Base-by-base conservation (phyloP, 2,888 invertebrate species). In the Sesia bembeciformis region DNA sequence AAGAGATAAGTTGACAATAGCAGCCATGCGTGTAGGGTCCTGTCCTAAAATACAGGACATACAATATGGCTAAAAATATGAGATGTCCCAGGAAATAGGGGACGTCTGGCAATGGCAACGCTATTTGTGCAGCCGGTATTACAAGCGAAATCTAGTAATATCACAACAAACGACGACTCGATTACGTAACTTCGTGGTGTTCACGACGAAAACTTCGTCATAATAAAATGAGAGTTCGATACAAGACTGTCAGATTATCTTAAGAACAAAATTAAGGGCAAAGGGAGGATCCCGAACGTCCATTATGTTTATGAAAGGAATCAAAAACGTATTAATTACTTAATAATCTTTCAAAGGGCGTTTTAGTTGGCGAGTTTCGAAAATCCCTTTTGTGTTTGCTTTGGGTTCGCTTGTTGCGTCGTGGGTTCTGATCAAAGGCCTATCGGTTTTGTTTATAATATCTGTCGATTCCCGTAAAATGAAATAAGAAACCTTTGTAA, bases 361-460 rank as follows among this genome's bases (percentile, higher is more conserved):
- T 50, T 50, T 50, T 50, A 39, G 8, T 50, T 39, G 50, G 5
- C 23, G 50, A 38, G 4, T 50, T 50, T 50, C 38, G 50, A 46
- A 46, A 46, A 46, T 46, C 46, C 46, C 46, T 6, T 46, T 46
- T 46, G 46, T 46, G 46, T 46, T 46, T 7, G 5, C 6, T 8
- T 8, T 8, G n/a, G 8, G 46, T 46, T 46, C 4, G 46, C 46
- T n/a, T 46, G 43, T n/a, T 43, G n/a, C 43, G 23, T 7, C n/a
- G 49, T 49, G 23, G 42, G 5, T 49, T 38, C 50, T 38, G 50
- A 50, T 50, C 50, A 50, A 50, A 50, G 50, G 39, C 5, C 50
- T 50, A 38, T 40, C n/a, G 40, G 8, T 39, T 40, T 54, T 43
- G 71, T 74, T 67, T 69, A 77, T 78, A 77, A 46, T 46, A 46